phyloP scores from a whole-genome alignment of 2,113 vertebrate species.

The Salvelinus namaycush region DNA sequence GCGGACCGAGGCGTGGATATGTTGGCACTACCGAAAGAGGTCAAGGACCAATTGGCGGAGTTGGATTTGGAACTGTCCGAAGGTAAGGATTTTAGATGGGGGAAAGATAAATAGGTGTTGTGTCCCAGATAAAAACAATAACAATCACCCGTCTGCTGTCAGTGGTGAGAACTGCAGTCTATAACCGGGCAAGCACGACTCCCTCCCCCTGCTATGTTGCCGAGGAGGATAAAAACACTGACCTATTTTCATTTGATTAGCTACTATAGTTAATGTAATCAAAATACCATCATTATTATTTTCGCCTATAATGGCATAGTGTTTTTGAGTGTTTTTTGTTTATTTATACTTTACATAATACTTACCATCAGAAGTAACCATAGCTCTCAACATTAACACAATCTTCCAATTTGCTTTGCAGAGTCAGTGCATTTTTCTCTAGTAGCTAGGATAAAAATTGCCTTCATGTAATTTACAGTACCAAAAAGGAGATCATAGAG shows the following conservation, averaged over 20 bases:
- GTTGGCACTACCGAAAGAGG: constrained; percentile 83
- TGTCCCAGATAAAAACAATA: neutral
- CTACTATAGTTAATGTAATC: neutral
- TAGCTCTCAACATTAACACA: no score
- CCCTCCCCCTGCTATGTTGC: neutral
- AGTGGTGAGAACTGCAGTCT: constrained; percentile 46
- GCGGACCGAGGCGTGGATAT: constrained; percentile 82
- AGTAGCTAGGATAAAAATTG: neutral
- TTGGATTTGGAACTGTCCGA: constrained; percentile 96
- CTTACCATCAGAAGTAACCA: no score
- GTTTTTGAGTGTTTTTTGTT: no score
- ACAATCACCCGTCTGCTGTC: constrained; percentile 14
- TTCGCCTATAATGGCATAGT: no score
- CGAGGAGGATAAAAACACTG: constrained; percentile 50
- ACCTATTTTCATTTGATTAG: constrained; percentile 39
- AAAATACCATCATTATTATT: neutral
- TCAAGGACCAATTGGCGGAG: constrained; percentile 93
- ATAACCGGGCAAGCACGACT: constrained; percentile 29
- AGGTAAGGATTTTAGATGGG: constrained; percentile 70
- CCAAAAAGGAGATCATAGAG: neutral
- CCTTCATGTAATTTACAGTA: constrained; percentile 1
- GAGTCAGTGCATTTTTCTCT: neutral
- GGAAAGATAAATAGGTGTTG: neutral
- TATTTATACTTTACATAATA: no score
- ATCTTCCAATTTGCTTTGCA: no score